phyloP scores from a whole-genome alignment of 2,888 invertebrate genomes.

The Halocaridina rubra region DNA sequence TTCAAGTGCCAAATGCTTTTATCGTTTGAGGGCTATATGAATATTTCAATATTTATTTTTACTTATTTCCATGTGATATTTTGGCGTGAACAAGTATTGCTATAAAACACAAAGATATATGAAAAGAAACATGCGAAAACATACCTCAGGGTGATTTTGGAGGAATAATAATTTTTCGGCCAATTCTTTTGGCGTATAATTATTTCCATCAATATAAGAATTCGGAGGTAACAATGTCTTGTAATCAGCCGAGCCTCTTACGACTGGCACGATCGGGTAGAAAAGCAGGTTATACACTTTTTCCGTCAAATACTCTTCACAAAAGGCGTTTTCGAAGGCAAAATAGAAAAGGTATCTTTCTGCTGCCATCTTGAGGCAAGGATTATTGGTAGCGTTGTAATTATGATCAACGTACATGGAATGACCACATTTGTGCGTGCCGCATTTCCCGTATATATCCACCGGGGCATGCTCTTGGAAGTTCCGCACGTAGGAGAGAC shows the following conservation, averaged over 20 bases:
- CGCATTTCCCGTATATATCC: conserved; percentile 23
- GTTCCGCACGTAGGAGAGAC: not conserved
- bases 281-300: conserved; percentile 42
- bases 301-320: conserved; percentile 47
- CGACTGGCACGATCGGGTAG: conserved; percentile 49
- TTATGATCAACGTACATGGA: not conserved
- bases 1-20: too few relatives aligned
- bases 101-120: not conserved
- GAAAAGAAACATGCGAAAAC: not conserved
- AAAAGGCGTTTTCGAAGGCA: conserved; percentile 43
- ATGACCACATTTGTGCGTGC: not conserved
- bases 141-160: not conserved
- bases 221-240: conserved; percentile 16
- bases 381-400: not conserved
- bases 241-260: conserved; percentile 40
- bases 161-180: not conserved
- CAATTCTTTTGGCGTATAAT: conserved; percentile 28
- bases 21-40: too few relatives aligned
- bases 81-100: not conserved
- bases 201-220: conserved; percentile 35
- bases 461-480: not conserved
- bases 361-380: conserved; percentile 18
- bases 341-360: conserved; percentile 35
- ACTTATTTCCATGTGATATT: not conserved
- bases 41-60: not conserved